A percentile compares a stretch with the other conserved stretches of the same genome.
These are phyloP conservation scores for Galleria mellonella DNA, from an alignment of 1,140 invertebrate genomes.

Conservation along the genomic window DNA sequence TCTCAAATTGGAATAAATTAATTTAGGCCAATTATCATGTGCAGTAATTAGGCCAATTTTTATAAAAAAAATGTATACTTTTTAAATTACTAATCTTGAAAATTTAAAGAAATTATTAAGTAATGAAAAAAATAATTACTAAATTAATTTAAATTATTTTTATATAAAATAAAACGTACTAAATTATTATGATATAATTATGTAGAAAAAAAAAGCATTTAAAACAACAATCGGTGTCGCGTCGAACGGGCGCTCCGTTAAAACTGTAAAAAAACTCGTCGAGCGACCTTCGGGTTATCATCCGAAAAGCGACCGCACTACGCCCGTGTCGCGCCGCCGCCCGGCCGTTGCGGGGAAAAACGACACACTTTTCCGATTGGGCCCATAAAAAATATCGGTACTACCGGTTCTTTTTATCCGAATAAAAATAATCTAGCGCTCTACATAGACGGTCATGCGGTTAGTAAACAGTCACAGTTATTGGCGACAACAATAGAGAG, in stretches of 20 bases:
- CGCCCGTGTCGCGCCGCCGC: conserved; percentile 14
- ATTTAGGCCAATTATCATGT: too few relatives aligned
- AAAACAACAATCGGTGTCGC: conserved; percentile 28
- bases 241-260: conserved; percentile 42
- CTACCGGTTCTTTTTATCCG: neutral
- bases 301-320: conserved; percentile 34
- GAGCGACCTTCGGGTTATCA: conserved; percentile 48
- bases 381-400: conserved; percentile 11
- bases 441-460: conserved; percentile 28
- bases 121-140: too few relatives aligned
- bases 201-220: conserved; percentile 1
- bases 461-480: conserved; percentile 29
- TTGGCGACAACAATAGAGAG: neutral
- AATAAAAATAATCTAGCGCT: neutral
- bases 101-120: too few relatives aligned
- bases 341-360: conserved; percentile 19
- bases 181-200: too few relatives aligned
- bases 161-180: too few relatives aligned
- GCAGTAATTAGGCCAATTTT: too few relatives aligned
- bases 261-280: conserved; percentile 68
- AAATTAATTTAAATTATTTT: too few relatives aligned
- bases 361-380: conserved; percentile 22
- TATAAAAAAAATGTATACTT: too few relatives aligned
- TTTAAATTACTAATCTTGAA: too few relatives aligned
- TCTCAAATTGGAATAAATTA: too few relatives aligned